Conservation (phyloP, 2,113 vertebrate species). For the Varanus komodoensis region DNA sequence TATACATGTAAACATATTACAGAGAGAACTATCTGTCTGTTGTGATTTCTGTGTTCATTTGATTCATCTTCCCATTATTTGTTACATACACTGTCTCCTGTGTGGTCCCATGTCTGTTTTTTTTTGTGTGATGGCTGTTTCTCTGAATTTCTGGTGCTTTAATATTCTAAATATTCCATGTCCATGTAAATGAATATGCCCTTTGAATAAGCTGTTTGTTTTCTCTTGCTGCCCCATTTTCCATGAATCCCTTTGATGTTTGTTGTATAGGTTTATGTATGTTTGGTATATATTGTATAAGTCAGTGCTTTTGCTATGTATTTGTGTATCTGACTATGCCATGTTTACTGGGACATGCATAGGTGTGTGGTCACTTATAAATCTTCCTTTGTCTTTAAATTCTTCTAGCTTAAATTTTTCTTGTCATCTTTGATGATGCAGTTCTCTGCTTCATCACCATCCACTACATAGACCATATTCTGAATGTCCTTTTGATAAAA, state of each 20-base stretch:
- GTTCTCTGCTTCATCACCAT: not conserved
- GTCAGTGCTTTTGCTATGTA: not conserved
- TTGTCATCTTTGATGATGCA: not conserved
- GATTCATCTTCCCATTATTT: not conserved
- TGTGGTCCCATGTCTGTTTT: not conserved
- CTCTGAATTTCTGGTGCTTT: not conserved
- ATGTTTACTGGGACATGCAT: constrained; percentile 1
- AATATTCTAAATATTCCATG: not conserved
- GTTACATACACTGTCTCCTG: not conserved
- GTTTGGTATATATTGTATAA: not conserved
- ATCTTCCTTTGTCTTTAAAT: not conserved
- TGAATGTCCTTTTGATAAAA: not conserved
- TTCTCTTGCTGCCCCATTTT: not conserved
- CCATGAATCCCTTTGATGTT: not conserved
- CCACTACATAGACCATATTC: not conserved
- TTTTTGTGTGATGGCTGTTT: not conserved
- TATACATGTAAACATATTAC: not conserved
- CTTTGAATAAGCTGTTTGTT: not conserved
- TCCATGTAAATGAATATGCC: not conserved
- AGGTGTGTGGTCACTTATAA: not conserved
- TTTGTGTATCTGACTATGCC: not conserved
- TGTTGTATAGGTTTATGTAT: not conserved
- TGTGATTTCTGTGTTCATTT: constrained; percentile 1
- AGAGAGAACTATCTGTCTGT: not conserved
- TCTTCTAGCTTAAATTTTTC: not conserved